phyloP scores from a whole-genome alignment of 2,797 vertebrate genomes.

The Rhabdophis nuchalis region DNA sequence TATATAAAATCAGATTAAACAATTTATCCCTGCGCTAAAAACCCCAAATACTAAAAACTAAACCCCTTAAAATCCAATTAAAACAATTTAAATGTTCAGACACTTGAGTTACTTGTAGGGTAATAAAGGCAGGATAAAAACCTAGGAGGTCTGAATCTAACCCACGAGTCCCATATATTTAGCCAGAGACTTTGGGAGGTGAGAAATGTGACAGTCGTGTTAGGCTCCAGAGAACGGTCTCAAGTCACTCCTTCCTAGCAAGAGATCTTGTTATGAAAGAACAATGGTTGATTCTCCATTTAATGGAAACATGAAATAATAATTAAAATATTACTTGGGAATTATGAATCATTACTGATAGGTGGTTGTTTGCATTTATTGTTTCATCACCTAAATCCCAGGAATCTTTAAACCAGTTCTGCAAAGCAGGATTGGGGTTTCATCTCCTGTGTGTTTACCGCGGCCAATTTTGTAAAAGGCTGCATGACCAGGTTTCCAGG shows the following conservation, averaged over 20 bases:
- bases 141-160: background rate
- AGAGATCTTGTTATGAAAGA: background rate
- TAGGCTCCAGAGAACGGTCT: background rate
- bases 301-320: background rate
- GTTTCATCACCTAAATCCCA: background rate
- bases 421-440: background rate
- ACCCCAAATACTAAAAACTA: too few relatives aligned
- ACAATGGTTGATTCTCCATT: background rate
- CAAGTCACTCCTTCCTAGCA: background rate
- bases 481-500: background rate
- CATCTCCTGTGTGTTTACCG: background rate
- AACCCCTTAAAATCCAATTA: too few relatives aligned
- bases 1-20: too few relatives aligned
- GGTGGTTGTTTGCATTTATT: background rate
- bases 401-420: background rate
- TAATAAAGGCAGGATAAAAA: background rate
- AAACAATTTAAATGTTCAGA: too few relatives aligned
- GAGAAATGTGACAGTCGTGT: background rate
- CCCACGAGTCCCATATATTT: background rate
- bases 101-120: background rate
- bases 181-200: background rate
- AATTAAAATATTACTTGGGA: background rate
- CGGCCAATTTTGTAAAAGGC: background rate
- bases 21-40: too few relatives aligned
- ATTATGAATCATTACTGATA: background rate